Percentiles rank a stretch among this genome's conserved stretches.
phyloP scores from a whole-genome alignment of 2,113 vertebrate species.

The Arizona elegans region DNA sequence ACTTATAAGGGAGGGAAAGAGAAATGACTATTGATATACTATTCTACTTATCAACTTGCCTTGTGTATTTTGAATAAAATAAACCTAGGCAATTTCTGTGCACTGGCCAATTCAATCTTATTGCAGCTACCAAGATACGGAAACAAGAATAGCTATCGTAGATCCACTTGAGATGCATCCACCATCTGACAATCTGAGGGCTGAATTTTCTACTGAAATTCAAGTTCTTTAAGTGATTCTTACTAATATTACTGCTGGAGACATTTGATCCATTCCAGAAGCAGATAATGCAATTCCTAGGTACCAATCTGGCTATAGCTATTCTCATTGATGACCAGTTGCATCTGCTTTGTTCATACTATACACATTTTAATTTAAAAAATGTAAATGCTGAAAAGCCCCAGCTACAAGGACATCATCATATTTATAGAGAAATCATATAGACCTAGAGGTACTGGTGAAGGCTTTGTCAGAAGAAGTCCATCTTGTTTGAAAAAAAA shows the following conservation, averaged over 20 bases:
- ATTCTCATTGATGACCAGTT: not conserved
- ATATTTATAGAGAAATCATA: not conserved
- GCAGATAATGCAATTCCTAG: not conserved
- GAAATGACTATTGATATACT: not conserved
- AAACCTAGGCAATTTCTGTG: not conserved
- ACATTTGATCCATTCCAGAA: not conserved
- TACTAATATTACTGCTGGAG: not conserved
- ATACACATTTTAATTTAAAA: not conserved
- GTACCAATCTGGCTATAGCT: not conserved
- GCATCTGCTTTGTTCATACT: not conserved
- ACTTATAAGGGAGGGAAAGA: not conserved
- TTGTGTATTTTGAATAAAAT: not conserved
- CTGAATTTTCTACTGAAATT: not conserved
- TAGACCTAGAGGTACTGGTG: not conserved
- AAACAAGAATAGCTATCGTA: not conserved
- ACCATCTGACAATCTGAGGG: not conserved
- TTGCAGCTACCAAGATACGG: not conserved
- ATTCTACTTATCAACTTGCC: not conserved
- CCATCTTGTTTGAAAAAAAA: not conserved
- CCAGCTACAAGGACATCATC: not conserved
- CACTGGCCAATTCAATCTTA: not conserved
- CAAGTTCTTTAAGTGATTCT: not conserved
- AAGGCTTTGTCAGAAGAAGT: not conserved
- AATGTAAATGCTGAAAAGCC: not conserved
- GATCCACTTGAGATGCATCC: not conserved